Evolutionary conservation across 2,113 vertebrate species (phyloP).

Genomic region (rabbit (Oryctolagus cuniculus)): DNA sequence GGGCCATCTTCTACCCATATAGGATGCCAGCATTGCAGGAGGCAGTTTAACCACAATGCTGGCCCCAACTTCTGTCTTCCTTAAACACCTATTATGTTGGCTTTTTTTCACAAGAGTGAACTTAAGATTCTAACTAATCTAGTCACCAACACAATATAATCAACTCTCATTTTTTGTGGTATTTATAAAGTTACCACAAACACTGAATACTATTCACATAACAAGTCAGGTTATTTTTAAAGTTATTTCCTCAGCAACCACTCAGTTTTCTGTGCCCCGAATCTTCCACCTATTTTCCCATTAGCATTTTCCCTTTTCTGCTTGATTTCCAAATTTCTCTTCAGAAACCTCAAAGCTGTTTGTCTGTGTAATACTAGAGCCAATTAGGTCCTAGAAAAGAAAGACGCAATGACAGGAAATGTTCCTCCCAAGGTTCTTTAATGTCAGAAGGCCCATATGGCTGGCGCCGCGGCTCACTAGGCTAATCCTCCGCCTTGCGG

Average conservation of each 20-base stretch:
- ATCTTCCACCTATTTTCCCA: not conserved
- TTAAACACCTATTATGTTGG: not conserved
- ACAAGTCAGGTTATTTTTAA: conserved; percentile 14
- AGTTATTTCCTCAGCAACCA: conserved; percentile 29
- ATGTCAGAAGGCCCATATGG: not conserved
- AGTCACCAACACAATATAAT: not conserved
- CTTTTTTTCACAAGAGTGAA: not conserved
- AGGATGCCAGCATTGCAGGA: too few relatives aligned
- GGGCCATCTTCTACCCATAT: too few relatives aligned
- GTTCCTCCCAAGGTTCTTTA: not conserved
- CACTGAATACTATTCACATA: not conserved
- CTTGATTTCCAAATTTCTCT: not conserved
- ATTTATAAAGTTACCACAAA: not conserved
- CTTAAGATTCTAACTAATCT: not conserved
- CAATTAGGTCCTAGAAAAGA: not conserved
- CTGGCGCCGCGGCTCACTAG: too few relatives aligned
- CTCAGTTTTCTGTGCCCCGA: not conserved
- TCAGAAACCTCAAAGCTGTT: conserved; percentile 29
- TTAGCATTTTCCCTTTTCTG: conserved; percentile 5
- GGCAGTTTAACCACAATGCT: too few relatives aligned
- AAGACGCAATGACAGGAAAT: conserved; percentile 9
- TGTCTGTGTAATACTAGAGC: not conserved
- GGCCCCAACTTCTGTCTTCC: not conserved
- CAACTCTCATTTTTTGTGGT: not conserved
- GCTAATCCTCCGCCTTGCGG: too few relatives aligned